Evolutionary conservation across 2,113 vertebrate genomes (phyloP).

Genomic region (Myrmecophaga tridactyla): DNA sequence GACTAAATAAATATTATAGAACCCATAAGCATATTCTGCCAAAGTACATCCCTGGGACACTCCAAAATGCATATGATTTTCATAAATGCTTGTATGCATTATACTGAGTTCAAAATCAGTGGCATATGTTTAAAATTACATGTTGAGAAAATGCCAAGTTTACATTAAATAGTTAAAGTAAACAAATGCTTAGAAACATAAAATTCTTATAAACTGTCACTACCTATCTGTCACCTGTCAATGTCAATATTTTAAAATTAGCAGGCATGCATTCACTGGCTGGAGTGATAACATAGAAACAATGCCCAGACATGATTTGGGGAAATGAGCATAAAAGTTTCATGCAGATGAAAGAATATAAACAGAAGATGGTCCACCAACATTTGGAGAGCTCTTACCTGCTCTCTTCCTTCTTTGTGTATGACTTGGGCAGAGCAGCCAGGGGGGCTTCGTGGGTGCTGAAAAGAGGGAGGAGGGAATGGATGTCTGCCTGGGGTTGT

Average conservation of each 20-base stretch:
- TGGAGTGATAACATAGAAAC: background rate
- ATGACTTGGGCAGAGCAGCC: background rate
- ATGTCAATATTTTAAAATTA: constrained; percentile 56
- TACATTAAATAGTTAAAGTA: constrained; percentile 69
- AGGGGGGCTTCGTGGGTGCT: background rate
- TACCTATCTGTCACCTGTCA: constrained; percentile 65
- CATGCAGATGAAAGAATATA: background rate
- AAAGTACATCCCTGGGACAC: background rate
- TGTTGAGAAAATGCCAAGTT: constrained; percentile 63
- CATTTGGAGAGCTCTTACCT: background rate
- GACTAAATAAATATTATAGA: constrained; percentile 16
- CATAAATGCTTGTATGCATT: constrained; percentile 31
- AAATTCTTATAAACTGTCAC: constrained; percentile 63
- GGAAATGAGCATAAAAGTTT: constrained; percentile 26
- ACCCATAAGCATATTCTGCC: background rate
- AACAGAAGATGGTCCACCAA: background rate
- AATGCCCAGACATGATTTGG: background rate
- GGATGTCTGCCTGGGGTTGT: background rate
- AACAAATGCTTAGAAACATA: constrained; percentile 69
- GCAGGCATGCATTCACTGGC: background rate
- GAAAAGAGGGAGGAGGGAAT: background rate
- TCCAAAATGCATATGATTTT: constrained; percentile 43
- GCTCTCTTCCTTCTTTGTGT: background rate
- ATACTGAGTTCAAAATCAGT: constrained; percentile 37
- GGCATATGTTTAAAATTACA: constrained; percentile 70